phyloP scores from a whole-genome alignment of 2,888 invertebrate species.

The Scelioninae gen. 2 region DNA sequence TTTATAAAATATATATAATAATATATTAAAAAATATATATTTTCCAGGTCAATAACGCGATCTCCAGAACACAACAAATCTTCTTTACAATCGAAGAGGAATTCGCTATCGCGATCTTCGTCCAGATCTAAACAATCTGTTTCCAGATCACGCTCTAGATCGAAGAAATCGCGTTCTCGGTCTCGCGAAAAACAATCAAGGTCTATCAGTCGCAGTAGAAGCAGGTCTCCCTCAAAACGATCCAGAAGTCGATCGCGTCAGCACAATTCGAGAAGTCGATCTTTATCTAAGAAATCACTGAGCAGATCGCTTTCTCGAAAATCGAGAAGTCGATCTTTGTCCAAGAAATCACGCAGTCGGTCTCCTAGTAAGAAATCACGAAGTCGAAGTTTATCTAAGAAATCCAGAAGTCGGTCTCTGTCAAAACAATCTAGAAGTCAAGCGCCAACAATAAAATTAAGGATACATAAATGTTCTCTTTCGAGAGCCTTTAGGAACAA shows the following conservation, averaged over 20 bases:
- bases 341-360: conserved; percentile 65
- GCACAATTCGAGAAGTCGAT: conserved; percentile 58
- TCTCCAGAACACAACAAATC: conserved; percentile 57
- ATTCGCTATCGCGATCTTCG: conserved; percentile 64
- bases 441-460: conserved; percentile 64
- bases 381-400: conserved; percentile 64
- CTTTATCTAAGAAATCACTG: conserved; percentile 63
- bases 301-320: conserved; percentile 64
- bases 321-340: conserved; percentile 63
- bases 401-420: conserved; percentile 66
- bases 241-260: conserved; percentile 61
- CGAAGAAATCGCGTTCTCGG: conserved; percentile 63
- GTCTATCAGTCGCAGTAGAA: conserved; percentile 63
- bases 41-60: conserved; percentile 36
- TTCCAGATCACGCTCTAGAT: conserved; percentile 46
- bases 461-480: conserved; percentile 65
- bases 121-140: conserved; percentile 66
- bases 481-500: conserved; percentile 64
- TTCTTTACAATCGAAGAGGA: conserved; percentile 60
- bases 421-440: conserved; percentile 66
- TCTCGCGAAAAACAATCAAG: conserved; percentile 68
- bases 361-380: conserved; percentile 64
- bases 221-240: conserved; percentile 63
- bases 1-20: too few species aligned
- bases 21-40: neutral